Evolutionary conservation across 2,797 vertebrate genomes (phyloP).

Genomic region (Amblyraja radiata): DNA sequence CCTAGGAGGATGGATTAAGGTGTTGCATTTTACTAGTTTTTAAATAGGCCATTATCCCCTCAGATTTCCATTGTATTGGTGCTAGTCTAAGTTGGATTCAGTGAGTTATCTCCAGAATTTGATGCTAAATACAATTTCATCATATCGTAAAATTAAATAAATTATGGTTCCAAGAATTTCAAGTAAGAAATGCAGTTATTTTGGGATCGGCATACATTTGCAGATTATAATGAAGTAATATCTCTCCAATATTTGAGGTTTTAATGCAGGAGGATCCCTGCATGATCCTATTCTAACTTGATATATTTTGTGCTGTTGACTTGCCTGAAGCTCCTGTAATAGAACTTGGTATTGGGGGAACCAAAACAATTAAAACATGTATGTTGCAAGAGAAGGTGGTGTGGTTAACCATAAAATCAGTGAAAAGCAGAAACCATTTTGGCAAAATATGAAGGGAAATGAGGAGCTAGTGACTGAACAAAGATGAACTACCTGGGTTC

Average conservation of each 20-base stretch:
- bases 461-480: background rate
- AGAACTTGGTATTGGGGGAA: background rate
- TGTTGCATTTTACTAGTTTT: constrained; percentile 16
- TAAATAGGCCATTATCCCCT: background rate
- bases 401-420: background rate
- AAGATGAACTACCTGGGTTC: background rate
- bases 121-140: background rate
- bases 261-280: background rate
- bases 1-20: background rate
- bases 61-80: background rate
- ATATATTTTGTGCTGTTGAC: background rate
- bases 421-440: constrained; percentile 6
- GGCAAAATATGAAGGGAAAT: constrained; percentile 15
- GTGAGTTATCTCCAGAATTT: background rate
- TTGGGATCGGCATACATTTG: background rate
- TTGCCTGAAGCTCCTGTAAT: background rate
- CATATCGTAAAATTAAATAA: background rate
- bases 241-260: background rate
- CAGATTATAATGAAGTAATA: background rate
- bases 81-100: constrained; percentile 12
- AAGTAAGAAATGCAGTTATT: background rate
- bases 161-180: background rate
- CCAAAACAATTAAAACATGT: background rate
- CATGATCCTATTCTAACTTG: background rate
- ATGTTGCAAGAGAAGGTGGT: background rate